Evolutionary conservation across 2,888 invertebrate genomes (phyloP).

Genomic region (Andrena dorsata): DNA sequence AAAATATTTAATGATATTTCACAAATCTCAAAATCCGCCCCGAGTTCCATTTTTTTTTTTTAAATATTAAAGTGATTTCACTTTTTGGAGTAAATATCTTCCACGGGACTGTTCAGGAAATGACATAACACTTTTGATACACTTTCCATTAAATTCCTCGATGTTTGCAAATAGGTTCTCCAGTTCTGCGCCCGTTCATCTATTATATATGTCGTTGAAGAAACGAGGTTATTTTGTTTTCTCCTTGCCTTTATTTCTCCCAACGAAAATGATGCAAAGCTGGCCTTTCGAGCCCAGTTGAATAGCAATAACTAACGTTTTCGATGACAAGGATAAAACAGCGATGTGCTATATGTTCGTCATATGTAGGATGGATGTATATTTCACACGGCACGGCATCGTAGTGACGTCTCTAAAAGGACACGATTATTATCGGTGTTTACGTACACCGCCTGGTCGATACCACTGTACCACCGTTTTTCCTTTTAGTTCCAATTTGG

Average conservation of each 20-base stretch:
- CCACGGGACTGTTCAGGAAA: too few species aligned
- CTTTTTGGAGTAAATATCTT: background rate
- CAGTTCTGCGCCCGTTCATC: too few species aligned
- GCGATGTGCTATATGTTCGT: background rate
- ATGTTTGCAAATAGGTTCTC: too few species aligned
- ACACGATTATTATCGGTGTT: conserved; percentile 57
- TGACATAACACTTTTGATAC: too few species aligned
- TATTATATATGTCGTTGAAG: background rate
- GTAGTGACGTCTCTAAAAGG: conserved; percentile 58
- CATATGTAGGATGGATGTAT: conserved; percentile 39
- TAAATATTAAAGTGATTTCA: background rate
- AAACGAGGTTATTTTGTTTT: background rate
- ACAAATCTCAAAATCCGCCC: too few species aligned
- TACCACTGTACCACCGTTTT: conserved; percentile 43
- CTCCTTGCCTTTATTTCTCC: conserved; percentile 11
- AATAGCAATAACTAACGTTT: conserved; percentile 20
- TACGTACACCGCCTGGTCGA: conserved; percentile 47
- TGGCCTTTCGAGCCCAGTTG: conserved; percentile 17
- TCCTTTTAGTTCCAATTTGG: conserved; percentile 41
- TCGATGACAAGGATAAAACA: conserved; percentile 37
- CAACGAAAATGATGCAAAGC: conserved; percentile 20
- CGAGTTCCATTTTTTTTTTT: too few species aligned
- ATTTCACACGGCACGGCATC: conserved; percentile 49
- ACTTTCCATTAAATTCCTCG: too few species aligned
- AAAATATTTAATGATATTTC: too few species aligned